phyloP scores from a whole-genome alignment of 2,888 invertebrate species.

The Stegophylla sp. region DNA sequence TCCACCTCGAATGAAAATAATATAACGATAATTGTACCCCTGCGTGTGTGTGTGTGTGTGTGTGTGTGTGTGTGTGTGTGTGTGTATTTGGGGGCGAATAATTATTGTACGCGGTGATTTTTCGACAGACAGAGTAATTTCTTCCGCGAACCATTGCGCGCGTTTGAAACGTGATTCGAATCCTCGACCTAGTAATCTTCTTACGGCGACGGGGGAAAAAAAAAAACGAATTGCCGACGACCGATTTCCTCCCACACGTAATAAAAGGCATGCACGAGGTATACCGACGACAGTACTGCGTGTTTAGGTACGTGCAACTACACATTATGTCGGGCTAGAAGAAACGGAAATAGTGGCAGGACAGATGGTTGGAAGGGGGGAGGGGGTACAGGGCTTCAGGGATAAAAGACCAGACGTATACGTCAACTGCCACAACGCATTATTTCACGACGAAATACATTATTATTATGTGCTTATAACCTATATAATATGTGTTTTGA shows the following conservation, averaged over 20 bases:
- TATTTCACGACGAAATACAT: background rate
- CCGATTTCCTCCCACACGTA: background rate
- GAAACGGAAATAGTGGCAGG: background rate
- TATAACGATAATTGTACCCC: too few relatives aligned
- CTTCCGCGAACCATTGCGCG: background rate
- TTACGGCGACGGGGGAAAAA: background rate
- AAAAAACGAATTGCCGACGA: background rate
- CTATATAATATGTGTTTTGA: background rate
- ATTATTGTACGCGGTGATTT: background rate
- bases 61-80: background rate
- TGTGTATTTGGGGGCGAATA: too few relatives aligned
- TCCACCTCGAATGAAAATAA: too few relatives aligned
- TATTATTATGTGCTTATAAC: constrained; percentile 16
- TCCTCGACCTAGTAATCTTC: background rate
- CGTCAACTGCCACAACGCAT: background rate
- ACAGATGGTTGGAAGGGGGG: background rate
- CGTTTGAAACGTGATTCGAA: background rate
- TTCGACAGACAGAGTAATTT: background rate
- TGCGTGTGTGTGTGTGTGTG: background rate
- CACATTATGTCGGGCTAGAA: background rate
- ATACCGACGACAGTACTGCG: background rate
- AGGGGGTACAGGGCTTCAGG: too few relatives aligned
- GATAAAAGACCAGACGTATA: too few relatives aligned
- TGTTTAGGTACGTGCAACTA: background rate
- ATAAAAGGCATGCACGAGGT: background rate